Evolutionary conservation across 2,113 vertebrate genomes (phyloP), one percentile per base, ranked within the genome.

Genomic region (Diphyllodes magnificus): DNA sequence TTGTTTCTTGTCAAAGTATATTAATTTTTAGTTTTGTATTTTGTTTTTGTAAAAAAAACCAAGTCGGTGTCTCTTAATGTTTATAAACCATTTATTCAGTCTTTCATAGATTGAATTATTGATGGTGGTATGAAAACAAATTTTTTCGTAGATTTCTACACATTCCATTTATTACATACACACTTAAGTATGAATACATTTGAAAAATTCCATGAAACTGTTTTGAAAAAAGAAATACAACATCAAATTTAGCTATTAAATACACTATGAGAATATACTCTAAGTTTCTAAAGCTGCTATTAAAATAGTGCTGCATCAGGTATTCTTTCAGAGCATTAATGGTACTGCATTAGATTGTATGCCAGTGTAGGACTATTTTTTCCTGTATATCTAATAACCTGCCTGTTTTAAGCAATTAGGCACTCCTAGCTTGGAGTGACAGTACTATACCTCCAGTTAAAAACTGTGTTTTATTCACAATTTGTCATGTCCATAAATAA

Each of bases 401-500:
- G 84, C 70, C 89, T 90, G 17, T 25, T 95, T 86, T 86, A 93
- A 93, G 65, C 53, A 91, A 95, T 84, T 96, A 83, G 57, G 33
- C 51, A 54, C 27, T 61, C 47, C 31, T 87, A 77, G 33, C 82
- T 96, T 91, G 68, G 79, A 93, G 45, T 47, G 49, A 72, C 15
- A 85, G 68, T 94, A 73, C 47, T 91, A 83, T 94, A 56, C 24
- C 30, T 83, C 73, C 85, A 37, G 65, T 71, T 81, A 78, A 88
- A 96, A 95, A 53, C 39, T 63, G 44, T 70, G 15, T 49, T 91
- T 78, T 88, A 68, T 66, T 79, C 39, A 15, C 18, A 1, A 78
- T 96, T 90, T 93, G 10, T 95, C 56, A 22, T 71, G 71, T 84
- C 65, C 59, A 14, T 87, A 77, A 85, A 77, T 57, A 68, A 80